Conservation (phyloP, 2,888 invertebrate species). For the Desoria tigrina region DNA sequence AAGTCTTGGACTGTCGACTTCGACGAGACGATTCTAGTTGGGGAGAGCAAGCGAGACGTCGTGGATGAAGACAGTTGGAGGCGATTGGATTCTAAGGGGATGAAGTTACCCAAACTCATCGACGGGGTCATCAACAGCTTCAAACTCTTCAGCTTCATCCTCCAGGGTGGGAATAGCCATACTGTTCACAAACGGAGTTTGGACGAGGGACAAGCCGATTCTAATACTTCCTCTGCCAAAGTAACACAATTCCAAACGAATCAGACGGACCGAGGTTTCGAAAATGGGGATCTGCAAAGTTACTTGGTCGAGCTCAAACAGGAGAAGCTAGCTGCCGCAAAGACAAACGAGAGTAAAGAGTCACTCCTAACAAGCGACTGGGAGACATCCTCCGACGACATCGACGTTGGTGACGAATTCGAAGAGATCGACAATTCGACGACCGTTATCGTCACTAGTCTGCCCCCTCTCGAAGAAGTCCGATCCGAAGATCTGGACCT, state of each 20-base stretch:
- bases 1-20: conserved; percentile 54
- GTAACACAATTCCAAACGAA: no score
- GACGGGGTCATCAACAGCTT: conserved; percentile 52
- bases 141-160: conserved; percentile 51
- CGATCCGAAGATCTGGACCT: not conserved
- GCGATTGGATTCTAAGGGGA: conserved; percentile 49
- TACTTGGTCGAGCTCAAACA: conserved; percentile 2
- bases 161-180: conserved; percentile 45
- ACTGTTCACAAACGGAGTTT: conserved; percentile 39
- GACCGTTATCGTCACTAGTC: no score
- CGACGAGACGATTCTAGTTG: conserved; percentile 46
- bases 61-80: conserved; percentile 49
- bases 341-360: not conserved
- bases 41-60: conserved; percentile 47
- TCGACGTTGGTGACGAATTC: conserved; percentile 50
- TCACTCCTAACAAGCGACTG: not conserved
- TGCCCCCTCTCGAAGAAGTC: no score
- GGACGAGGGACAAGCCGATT: conserved; percentile 24
- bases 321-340: no score
- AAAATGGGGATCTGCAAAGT: no score
- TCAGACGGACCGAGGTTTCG: no score
- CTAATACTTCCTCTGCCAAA: no score
- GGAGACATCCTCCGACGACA: conserved; percentile 26
- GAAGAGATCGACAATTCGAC: no score
- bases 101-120: conserved; percentile 50